Conservation (phyloP, 2,888 invertebrate genomes). For the Geophilus truncorum region DNA sequence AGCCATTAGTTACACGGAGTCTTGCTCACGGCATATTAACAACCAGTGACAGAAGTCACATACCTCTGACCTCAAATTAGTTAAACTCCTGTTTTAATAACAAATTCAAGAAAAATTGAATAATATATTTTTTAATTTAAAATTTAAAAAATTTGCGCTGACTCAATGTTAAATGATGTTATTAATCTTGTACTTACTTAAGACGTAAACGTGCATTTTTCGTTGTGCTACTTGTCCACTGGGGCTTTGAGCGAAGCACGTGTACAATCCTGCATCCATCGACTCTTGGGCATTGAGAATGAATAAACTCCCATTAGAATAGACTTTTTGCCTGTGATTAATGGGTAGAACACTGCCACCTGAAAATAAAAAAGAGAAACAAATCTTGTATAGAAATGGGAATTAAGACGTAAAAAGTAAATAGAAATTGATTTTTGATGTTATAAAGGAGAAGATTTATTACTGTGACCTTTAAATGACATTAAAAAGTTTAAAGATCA, state of each 20-base stretch:
- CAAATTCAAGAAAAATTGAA: no score
- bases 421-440: background rate
- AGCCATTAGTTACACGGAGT: background rate
- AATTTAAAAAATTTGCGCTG: no score
- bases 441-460: no score
- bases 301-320: conserved; percentile 46
- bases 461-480: background rate
- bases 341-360: conserved; percentile 44
- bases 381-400: background rate
- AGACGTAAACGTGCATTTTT: conserved; percentile 45
- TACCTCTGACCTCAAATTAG: background rate
- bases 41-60: background rate
- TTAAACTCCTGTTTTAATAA: background rate
- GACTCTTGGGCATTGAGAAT: conserved; percentile 46
- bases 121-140: no score
- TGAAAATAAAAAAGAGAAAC: conserved; percentile 31
- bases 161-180: no score
- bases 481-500: background rate
- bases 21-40: background rate
- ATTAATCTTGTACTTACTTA: conserved; percentile 44
- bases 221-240: conserved; percentile 44
- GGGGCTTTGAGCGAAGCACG: conserved; percentile 47
- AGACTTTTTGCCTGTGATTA: conserved; percentile 47
- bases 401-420: background rate
- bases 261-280: conserved; percentile 48